phyloP scores from a whole-genome alignment of 2,888 invertebrate species.

The Tridacna gigas region DNA sequence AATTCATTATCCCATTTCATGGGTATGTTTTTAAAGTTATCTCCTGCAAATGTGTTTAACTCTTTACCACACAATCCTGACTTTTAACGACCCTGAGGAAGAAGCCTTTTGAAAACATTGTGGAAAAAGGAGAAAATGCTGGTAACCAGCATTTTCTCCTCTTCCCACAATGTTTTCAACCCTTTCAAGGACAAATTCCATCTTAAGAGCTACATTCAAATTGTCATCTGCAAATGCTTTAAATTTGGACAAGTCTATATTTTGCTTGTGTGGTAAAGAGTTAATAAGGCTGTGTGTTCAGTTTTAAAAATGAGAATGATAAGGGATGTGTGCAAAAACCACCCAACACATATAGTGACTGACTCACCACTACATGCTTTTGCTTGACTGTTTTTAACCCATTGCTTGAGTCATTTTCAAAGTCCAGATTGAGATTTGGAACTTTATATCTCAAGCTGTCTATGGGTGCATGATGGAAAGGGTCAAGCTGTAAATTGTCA shows the following conservation, averaged over 20 bases:
- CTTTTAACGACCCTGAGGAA: too few species aligned
- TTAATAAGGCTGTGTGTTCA: background rate
- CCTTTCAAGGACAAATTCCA: too few species aligned
- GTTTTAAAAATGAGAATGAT: background rate
- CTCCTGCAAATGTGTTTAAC: too few species aligned
- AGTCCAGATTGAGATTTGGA: constrained; percentile 22
- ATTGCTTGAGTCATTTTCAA: constrained; percentile 11
- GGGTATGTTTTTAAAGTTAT: too few species aligned
- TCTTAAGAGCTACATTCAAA: too few species aligned
- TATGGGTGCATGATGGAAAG: constrained; percentile 15
- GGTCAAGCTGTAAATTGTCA: constrained; percentile 2
- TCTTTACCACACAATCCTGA: too few species aligned
- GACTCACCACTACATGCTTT: constrained; percentile 31
- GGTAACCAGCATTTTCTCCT: background rate
- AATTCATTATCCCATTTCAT: too few species aligned
- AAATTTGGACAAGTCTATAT: too few species aligned
- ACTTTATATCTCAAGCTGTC: constrained; percentile 12
- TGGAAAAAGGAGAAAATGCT: too few species aligned
- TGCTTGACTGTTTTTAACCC: background rate
- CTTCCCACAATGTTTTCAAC: background rate
- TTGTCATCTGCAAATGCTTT: too few species aligned
- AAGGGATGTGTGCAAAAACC: constrained; percentile 8
- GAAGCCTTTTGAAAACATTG: too few species aligned
- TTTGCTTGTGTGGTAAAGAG: background rate
- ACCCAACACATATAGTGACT: constrained; percentile 15